These are phyloP conservation scores for Nipponacmea schrenckii DNA, from an alignment of 2,888 invertebrate genomes.

Conservation along the genomic window DNA sequence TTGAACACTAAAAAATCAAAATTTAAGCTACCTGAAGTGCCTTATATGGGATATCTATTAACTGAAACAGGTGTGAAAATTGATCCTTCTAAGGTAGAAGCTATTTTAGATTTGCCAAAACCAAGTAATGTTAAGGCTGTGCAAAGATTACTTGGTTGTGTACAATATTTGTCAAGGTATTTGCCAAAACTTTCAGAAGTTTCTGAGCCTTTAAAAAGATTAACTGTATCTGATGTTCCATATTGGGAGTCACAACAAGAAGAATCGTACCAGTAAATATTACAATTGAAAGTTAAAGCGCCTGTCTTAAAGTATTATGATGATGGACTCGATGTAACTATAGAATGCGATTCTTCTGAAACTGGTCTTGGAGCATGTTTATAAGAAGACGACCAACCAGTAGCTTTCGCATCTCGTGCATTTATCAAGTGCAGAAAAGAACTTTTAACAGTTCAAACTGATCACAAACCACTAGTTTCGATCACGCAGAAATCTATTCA, in stretches of 20 bases:
- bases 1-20: slow-evolving; percentile 15
- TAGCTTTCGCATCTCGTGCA: not conserved
- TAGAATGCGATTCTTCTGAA: slow-evolving; percentile 29
- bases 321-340: slow-evolving; percentile 23
- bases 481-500: not conserved
- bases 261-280: slow-evolving; percentile 23
- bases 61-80: slow-evolving; percentile 19
- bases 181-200: slow-evolving; percentile 24
- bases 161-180: too few species aligned
- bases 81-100: slow-evolving; percentile 10
- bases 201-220: slow-evolving; percentile 25
- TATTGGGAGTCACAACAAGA: slow-evolving; percentile 28
- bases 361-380: not conserved
- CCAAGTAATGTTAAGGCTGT: too few species aligned
- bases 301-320: slow-evolving; percentile 30
- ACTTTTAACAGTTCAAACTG: not conserved
- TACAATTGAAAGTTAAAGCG: slow-evolving; percentile 16
- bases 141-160: too few species aligned
- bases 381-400: not conserved
- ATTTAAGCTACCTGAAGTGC: not conserved
- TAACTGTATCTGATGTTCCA: slow-evolving; percentile 19
- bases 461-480: not conserved
- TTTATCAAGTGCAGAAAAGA: not conserved
- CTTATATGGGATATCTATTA: slow-evolving; percentile 24
- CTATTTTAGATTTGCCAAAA: slow-evolving; percentile 23